Base-by-base conservation (phyloP, 2,113 vertebrate species). In the Caranx ignobilis region DNA sequence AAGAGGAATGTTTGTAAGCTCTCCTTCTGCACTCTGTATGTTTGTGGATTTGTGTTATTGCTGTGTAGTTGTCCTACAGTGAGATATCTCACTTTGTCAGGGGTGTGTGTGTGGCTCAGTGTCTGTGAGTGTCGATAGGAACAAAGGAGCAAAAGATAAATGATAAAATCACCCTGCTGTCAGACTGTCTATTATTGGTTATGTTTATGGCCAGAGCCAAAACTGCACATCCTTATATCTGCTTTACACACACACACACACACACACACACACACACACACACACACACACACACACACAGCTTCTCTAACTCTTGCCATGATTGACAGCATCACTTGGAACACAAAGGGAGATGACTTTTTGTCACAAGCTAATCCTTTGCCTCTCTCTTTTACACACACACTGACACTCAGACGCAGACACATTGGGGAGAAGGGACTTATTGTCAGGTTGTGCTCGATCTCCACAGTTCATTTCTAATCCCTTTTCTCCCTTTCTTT, bases 381-480 rank as follows among this genome's bases (percentile, higher is more conserved):
- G 74, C 67, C 48, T 85, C 77, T 88, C 77, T 82, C 70, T 71
- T 87, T 80, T 75, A 75, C 79, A 82, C 79, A 80, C 76, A 78
- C 60, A 74, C 83, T 83, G 79, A 84, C 81, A 87, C 85, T 81
- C 71, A 77, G 69, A 72, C 67, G 47, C 81, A 85, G 77, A 89
- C 88, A 73, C 83, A 77, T 75, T 59, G 68, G 86, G 90, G 88
- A 89, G 80, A 84, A 54, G 75, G 64, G 76, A 88, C 86, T 88
- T 86, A 89, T 87, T 88, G 91, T 90, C 78, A 82, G 84, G 70
- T 78, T 87, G 85, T 83, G 82, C 85, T 87, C 86, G 69, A 64
- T 86, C 87, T 84, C 82, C 84, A 87, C 84, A 83, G 85, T 89
- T 92, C 74, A 87, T 90, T 78, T 92, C 63, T 90, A 93, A 90